phyloP scores from a whole-genome alignment of 2,797 vertebrate genomes.

The Coendou prehensilis region DNA sequence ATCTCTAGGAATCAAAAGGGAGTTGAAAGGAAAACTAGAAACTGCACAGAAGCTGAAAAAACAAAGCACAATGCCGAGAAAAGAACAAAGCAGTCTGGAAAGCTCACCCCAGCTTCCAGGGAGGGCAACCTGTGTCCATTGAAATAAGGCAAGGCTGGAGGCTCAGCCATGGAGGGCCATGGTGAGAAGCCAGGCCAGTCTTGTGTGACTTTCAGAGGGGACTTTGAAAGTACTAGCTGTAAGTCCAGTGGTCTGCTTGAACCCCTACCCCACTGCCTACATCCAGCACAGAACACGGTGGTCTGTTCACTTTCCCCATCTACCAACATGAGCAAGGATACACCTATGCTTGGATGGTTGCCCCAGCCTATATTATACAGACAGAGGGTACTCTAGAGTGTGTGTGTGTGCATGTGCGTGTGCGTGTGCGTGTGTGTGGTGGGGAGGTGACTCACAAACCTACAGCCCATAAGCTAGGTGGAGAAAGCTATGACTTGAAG shows the following conservation, averaged over 20 bases:
- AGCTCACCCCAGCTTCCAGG: neutral
- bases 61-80: neutral
- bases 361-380: neutral
- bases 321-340: neutral
- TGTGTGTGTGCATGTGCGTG: neutral
- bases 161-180: neutral
- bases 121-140: neutral
- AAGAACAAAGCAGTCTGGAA: neutral
- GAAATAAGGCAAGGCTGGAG: neutral
- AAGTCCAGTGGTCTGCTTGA: neutral
- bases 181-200: neutral
- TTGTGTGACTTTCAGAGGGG: neutral
- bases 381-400: neutral
- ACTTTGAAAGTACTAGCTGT: neutral
- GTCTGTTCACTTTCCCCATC: neutral
- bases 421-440: neutral
- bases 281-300: neutral
- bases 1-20: neutral
- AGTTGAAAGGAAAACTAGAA: neutral
- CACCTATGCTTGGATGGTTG: neutral
- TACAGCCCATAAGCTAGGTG: neutral
- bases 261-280: neutral
- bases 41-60: neutral
- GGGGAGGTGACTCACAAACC: neutral
- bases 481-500: too few relatives aligned